These are phyloP conservation scores for Acleris sparsana DNA, from an alignment of 2,888 invertebrate species.

Conservation along the genomic window DNA sequence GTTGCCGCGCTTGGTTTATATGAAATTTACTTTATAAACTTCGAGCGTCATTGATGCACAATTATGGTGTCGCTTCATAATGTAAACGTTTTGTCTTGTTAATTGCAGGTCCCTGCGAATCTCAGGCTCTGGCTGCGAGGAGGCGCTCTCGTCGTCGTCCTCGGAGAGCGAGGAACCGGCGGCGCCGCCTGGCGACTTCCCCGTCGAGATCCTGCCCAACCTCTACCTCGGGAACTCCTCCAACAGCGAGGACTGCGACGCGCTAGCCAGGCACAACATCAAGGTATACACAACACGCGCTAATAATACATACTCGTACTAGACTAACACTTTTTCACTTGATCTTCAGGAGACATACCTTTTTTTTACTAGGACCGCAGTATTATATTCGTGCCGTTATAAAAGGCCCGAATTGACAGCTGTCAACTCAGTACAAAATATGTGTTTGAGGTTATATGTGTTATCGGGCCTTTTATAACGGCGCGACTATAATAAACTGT, in stretches of 20 bases:
- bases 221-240: conserved; percentile 97
- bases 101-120: conserved; percentile 88
- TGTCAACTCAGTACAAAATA: too few species aligned
- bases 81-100: neutral
- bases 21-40: too few species aligned
- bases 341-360: too few species aligned
- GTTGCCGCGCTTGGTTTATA: neutral
- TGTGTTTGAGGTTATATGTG: too few species aligned
- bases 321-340: too few species aligned
- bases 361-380: too few species aligned
- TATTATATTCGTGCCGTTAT: too few species aligned
- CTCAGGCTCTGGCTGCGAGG: conserved; percentile 86
- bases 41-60: too few species aligned
- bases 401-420: too few species aligned
- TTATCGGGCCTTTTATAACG: too few species aligned
- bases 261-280: conserved; percentile 94
- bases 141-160: conserved; percentile 87
- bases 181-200: conserved; percentile 89
- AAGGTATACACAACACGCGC: conserved; percentile 78
- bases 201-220: conserved; percentile 96
- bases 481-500: too few species aligned
- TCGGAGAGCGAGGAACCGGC: conserved; percentile 88
- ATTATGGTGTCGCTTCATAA: too few species aligned
- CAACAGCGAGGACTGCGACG: conserved; percentile 95
- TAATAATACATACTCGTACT: neutral